A percentile compares a stretch with the other conserved stretches of the same genome.
phyloP scores from a whole-genome alignment of 2,888 invertebrate genomes.

The Hydrotaea diabolus region DNA sequence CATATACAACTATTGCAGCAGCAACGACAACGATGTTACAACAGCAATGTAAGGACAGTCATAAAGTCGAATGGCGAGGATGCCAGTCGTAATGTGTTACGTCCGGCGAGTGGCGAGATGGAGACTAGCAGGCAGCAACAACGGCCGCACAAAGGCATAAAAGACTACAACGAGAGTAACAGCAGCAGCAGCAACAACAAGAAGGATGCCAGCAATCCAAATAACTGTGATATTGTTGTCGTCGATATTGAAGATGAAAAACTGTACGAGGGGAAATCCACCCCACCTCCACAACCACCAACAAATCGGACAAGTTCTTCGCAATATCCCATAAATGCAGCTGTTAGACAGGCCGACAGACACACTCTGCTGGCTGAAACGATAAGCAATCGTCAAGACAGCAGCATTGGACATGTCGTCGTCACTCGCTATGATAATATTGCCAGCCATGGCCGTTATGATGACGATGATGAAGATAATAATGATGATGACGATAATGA shows the following conservation, averaged over 20 bases:
- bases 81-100: constrained; percentile 4
- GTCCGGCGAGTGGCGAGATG: background rate
- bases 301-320: background rate
- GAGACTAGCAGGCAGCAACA: constrained; percentile 14
- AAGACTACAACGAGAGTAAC: constrained; percentile 42
- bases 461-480: constrained; percentile 58
- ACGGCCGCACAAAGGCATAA: background rate
- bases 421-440: constrained; percentile 30
- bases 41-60: background rate
- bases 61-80: background rate
- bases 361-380: constrained; percentile 10
- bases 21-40: constrained; percentile 36
- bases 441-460: constrained; percentile 7
- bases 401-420: background rate
- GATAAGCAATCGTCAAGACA: background rate
- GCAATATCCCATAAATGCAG: constrained; percentile 42
- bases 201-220: background rate
- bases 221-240: constrained; percentile 59
- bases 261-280: background rate
- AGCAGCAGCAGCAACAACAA: constrained; percentile 42
- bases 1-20: constrained; percentile 19
- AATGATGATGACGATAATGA: constrained; percentile 69
- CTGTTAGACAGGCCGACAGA: background rate
- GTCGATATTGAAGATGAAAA: constrained; percentile 60
- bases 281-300: background rate